A percentile compares a stretch with the other conserved stretches of the same genome.
phyloP scores from a whole-genome alignment of 2,797 vertebrate species.

The Pogonophryne albipinna region DNA sequence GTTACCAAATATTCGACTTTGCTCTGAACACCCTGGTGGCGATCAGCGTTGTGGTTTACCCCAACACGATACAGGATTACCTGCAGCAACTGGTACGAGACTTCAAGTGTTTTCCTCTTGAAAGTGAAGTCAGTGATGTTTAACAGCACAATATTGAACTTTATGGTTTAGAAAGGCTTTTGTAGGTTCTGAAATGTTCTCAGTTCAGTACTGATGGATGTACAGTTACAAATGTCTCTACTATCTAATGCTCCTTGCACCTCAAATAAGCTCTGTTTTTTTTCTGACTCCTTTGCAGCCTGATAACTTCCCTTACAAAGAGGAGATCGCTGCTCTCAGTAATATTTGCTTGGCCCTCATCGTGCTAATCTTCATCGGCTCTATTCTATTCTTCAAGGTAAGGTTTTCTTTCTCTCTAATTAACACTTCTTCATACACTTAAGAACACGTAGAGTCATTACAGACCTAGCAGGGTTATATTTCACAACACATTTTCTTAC shows the following conservation, averaged over 20 bases:
- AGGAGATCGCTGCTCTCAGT: conserved; percentile 93
- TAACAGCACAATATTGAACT: neutral
- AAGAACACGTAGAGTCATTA: neutral
- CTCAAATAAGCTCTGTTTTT: neutral
- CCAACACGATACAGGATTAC: conserved; percentile 95
- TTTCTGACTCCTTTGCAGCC: conserved; percentile 83
- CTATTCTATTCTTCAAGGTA: conserved; percentile 96
- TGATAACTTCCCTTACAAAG: conserved; percentile 93
- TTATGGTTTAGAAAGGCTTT: neutral
- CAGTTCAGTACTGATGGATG: neutral
- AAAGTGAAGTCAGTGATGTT: neutral
- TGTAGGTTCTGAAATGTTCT: neutral
- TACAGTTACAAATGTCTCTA: neutral
- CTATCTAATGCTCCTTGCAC: neutral
- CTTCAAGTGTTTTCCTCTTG: neutral
- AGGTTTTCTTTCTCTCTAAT: conserved; percentile 28
- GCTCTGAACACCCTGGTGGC: conserved; percentile 94
- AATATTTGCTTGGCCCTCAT: conserved; percentile 91
- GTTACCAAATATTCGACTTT: conserved; percentile 99
- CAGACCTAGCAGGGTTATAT: neutral
- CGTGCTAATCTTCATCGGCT: conserved; percentile 93
- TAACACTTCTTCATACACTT: neutral
- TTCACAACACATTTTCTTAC: neutral
- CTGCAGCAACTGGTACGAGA: conserved; percentile 91
- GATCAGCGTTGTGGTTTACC: conserved; percentile 94